Conservation (phyloP, 2,113 vertebrate species). For the Catharus fuscescens region DNA sequence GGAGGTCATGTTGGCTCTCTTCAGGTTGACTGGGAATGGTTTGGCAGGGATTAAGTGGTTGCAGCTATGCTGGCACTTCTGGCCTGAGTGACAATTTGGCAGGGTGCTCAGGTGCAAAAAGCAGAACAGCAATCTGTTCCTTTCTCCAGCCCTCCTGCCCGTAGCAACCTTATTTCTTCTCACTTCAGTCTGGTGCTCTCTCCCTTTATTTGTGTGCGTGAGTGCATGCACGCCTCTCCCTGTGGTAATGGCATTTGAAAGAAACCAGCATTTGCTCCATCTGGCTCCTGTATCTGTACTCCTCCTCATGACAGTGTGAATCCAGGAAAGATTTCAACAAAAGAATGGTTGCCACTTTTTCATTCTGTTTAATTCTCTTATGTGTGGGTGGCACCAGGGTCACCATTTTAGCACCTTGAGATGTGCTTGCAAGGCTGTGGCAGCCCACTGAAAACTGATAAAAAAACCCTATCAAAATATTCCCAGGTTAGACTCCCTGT, state of each 20-base stretch:
- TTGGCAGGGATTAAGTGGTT: conserved; percentile 34
- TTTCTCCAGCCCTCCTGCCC: conserved; percentile 8
- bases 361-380: neutral
- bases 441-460: neutral
- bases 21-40: neutral
- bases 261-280: neutral
- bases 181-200: neutral
- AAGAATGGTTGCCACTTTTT: neutral
- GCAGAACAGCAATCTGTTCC: conserved; percentile 62
- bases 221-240: neutral
- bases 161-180: conserved; percentile 20
- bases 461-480: neutral
- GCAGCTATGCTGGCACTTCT: conserved; percentile 25
- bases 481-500: neutral
- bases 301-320: neutral
- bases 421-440: neutral
- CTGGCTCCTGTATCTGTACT: neutral
- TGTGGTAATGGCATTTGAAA: neutral
- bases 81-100: conserved; percentile 41
- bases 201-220: neutral
- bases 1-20: conserved; percentile 28
- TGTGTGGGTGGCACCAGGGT: neutral
- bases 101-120: neutral
- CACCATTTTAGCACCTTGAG: neutral
- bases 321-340: neutral